Evolutionary conservation across 2,888 invertebrate genomes (phyloP).

Genomic region (Tillus elongatus): DNA sequence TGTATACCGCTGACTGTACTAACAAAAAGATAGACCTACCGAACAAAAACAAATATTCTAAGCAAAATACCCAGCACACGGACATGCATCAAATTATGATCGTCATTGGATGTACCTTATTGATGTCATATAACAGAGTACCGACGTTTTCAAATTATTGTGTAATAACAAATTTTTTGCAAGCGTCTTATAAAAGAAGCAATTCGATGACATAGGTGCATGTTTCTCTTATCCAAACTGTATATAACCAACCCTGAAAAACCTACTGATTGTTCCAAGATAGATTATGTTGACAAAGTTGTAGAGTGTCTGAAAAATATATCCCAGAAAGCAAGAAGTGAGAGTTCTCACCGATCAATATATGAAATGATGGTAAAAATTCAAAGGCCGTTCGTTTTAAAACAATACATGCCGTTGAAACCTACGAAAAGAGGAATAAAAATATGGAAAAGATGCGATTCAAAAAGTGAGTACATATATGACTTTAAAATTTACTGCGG

Average conservation of each 20-base stretch:
- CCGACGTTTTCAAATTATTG: neutral
- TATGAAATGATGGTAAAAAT: conserved; percentile 2
- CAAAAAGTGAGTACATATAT: conserved; percentile 14
- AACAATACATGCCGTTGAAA: neutral
- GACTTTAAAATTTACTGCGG: conserved; percentile 16
- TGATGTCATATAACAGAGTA: neutral
- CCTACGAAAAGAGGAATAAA: conserved; percentile 4
- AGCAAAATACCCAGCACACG: too few species aligned
- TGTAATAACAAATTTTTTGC: too few species aligned
- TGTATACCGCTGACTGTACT: conserved; percentile 5
- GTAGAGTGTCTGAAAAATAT: neutral
- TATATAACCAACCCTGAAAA: conserved; percentile 1
- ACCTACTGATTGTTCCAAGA: neutral
- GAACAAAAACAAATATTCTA: too few species aligned
- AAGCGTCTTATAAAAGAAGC: conserved; percentile 1
- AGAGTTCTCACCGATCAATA: neutral
- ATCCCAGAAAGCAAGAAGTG: neutral
- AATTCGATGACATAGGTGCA: neutral
- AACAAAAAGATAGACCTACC: conserved; percentile 1
- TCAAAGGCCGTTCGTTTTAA: neutral
- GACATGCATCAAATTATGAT: conserved; percentile 1
- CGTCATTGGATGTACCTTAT: neutral
- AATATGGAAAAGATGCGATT: conserved; percentile 2
- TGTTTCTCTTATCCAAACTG: neutral
- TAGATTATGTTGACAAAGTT: neutral